These are phyloP conservation scores for Cryptomyrus ogoouensis DNA, from an alignment of 2,113 vertebrate species.

Conservation along the genomic window DNA sequence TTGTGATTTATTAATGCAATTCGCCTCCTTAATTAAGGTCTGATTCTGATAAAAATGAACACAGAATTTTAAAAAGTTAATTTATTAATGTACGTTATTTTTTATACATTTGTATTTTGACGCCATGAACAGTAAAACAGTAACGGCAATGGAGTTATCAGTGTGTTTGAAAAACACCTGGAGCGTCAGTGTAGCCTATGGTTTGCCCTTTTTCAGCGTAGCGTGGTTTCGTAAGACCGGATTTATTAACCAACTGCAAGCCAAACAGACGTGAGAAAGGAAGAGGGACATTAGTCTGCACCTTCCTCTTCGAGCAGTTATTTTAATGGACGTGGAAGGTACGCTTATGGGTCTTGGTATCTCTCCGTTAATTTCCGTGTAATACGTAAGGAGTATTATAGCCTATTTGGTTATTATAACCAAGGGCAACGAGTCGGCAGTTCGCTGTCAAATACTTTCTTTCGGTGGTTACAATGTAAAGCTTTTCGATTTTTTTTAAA, in stretches of 20 bases:
- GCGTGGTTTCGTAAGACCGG: conserved; percentile 13
- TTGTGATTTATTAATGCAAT: no score
- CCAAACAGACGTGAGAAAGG: background rate
- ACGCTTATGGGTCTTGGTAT: background rate
- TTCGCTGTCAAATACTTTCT: background rate
- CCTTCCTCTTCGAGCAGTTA: background rate
- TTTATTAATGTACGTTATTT: background rate
- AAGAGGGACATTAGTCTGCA: background rate
- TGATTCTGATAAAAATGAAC: background rate
- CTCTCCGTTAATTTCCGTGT: background rate
- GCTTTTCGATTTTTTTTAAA: background rate
- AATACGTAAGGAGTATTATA: background rate
- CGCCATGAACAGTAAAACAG: background rate
- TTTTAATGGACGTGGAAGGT: background rate
- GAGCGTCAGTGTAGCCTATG: background rate
- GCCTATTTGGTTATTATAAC: background rate
- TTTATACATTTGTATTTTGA: background rate
- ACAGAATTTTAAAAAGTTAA: background rate
- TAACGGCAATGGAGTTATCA: background rate
- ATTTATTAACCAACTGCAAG: conserved; percentile 18
- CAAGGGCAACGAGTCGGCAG: background rate
- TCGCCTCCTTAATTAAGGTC: background rate
- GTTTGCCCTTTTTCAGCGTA: background rate
- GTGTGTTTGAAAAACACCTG: background rate
- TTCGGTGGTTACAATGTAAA: background rate